Evolutionary conservation across 2,888 invertebrate species (phyloP).

Genomic region (Parapristionchus giblindavisi): DNA sequence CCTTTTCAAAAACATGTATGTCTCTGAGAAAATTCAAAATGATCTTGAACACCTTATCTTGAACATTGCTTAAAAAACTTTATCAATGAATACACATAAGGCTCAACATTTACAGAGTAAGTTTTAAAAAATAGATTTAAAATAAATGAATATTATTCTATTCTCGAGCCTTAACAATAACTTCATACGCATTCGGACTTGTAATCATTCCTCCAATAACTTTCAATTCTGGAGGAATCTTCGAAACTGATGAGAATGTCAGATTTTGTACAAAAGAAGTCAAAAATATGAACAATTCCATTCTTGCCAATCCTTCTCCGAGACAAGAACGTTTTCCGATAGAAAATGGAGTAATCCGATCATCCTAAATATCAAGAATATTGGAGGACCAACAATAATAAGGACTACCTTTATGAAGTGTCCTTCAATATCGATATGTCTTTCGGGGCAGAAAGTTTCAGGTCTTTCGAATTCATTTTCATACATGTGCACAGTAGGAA

Average conservation of each 20-base stretch:
- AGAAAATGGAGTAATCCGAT: constrained; percentile 23
- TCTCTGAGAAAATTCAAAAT: too few relatives aligned
- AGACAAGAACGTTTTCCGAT: constrained; percentile 20
- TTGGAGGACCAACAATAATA: not conserved
- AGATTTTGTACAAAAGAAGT: constrained; percentile 9
- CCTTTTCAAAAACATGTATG: too few relatives aligned
- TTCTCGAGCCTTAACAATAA: too few relatives aligned
- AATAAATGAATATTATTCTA: too few relatives aligned
- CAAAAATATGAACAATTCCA: constrained; percentile 21
- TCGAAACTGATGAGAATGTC: not conserved
- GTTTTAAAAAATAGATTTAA: too few relatives aligned
- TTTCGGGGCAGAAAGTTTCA: constrained; percentile 3
- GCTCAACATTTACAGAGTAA: too few relatives aligned
- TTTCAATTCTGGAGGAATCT: not conserved
- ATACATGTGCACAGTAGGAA: not conserved
- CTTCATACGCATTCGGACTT: too few relatives aligned
- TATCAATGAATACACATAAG: too few relatives aligned
- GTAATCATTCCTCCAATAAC: too few relatives aligned
- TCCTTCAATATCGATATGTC: not conserved
- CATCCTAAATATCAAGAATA: not conserved
- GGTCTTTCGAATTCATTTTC: not conserved
- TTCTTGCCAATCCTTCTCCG: constrained; percentile 15
- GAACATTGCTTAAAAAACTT: too few relatives aligned
- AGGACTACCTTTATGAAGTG: constrained; percentile 6
- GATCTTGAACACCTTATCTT: too few relatives aligned